A percentile compares a stretch with the other conserved stretches of the same genome.
Conservation (phyloP, 2,113 vertebrate genomes). For the Stomatorhinus ivindoensis region DNA sequence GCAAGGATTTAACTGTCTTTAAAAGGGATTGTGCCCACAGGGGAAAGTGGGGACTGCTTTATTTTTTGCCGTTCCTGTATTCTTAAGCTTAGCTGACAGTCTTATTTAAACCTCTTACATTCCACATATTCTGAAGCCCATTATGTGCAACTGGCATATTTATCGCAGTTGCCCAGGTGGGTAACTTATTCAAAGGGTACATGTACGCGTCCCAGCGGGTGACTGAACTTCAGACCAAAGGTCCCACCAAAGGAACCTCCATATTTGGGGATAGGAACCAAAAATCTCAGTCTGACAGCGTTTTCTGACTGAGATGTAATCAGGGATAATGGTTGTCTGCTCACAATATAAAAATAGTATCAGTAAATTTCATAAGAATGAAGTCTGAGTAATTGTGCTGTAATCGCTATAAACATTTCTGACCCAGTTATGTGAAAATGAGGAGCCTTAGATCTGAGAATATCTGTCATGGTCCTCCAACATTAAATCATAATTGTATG, state of each 20-base stretch:
- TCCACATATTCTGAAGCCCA: not conserved
- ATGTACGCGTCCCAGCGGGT: not conserved
- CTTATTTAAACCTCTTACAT: slow-evolving; percentile 5
- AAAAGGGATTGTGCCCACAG: not conserved
- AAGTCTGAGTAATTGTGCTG: slow-evolving; percentile 7
- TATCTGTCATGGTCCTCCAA: not conserved
- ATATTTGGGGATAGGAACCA: not conserved
- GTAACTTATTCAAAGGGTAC: not conserved
- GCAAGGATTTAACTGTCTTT: slow-evolving; percentile 8
- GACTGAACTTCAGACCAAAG: not conserved
- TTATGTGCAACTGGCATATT: not conserved
- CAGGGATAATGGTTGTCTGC: not conserved
- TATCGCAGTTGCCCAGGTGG: not conserved
- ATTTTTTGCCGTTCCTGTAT: not conserved
- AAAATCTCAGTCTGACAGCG: not conserved
- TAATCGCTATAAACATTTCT: not conserved
- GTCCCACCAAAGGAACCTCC: not conserved
- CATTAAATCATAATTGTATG: not conserved
- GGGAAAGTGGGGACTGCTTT: not conserved
- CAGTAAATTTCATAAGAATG: slow-evolving; percentile 3
- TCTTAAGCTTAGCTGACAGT: not conserved
- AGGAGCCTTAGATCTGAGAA: not conserved
- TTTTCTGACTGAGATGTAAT: not conserved
- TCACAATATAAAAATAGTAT: not conserved
- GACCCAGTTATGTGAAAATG: not conserved